These are phyloP conservation scores for Asarcornis scutulata DNA, from an alignment of 2,113 vertebrate species.

Conservation along the genomic window DNA sequence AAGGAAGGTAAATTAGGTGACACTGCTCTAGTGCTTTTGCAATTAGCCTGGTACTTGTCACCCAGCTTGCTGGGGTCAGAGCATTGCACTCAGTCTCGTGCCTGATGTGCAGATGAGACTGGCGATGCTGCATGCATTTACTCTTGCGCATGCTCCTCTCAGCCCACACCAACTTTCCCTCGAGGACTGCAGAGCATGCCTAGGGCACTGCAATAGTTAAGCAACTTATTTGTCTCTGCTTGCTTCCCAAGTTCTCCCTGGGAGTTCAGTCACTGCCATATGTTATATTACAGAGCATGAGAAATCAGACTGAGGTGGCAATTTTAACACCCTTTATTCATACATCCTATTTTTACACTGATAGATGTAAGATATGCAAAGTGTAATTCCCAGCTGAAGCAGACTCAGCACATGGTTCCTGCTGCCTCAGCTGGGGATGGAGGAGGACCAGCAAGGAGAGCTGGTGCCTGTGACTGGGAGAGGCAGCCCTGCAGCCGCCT, in stretches of 20 bases:
- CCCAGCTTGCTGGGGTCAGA: background rate
- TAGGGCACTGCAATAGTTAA: conserved; percentile 38
- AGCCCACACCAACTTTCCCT: background rate
- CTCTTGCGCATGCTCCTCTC: fast-evolving
- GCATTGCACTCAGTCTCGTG: background rate
- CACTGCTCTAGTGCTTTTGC: background rate
- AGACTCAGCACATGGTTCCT: conserved; percentile 56
- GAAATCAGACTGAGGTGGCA: conserved; percentile 69
- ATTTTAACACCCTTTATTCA: conserved; percentile 73
- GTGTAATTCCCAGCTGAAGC: conserved; percentile 61
- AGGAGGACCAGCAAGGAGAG: background rate
- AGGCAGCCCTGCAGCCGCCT: background rate
- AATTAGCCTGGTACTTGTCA: background rate
- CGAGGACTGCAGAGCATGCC: background rate
- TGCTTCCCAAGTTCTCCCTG: background rate
- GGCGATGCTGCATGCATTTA: fast-evolving
- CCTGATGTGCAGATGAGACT: background rate
- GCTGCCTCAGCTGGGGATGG: conserved; percentile 44
- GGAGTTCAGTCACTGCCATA: conserved; percentile 60
- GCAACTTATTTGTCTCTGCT: conserved; percentile 9
- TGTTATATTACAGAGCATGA: conserved; percentile 64
- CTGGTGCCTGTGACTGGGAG: fast-evolving
- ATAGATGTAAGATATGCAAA: conserved; percentile 66
- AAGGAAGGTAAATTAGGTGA: background rate
- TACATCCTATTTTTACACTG: conserved; percentile 68